Conservation (phyloP, 2,797 vertebrate genomes). For the Parotocinclus haroldoi region DNA sequence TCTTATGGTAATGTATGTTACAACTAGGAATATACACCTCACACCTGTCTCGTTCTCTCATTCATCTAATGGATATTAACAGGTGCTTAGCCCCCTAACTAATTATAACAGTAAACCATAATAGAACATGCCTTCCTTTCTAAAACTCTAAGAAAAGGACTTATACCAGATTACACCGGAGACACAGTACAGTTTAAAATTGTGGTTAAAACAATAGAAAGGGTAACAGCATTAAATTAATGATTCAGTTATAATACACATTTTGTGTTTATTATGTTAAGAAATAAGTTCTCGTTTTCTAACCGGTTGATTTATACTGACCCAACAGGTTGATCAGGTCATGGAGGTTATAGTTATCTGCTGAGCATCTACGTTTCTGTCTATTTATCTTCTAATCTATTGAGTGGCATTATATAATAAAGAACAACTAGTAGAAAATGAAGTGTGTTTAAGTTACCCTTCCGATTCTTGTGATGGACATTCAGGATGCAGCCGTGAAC, state of each 20-base stretch:
- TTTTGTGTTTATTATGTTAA: constrained; percentile 32
- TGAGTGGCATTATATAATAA: neutral
- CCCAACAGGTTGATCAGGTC: constrained; percentile 52
- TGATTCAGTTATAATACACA: neutral
- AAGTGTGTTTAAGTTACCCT: constrained; percentile 37
- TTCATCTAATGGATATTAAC: neutral
- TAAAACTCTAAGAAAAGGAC: neutral
- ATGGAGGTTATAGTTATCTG: constrained; percentile 39
- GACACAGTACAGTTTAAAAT: neutral
- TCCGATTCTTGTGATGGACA: constrained; percentile 30
- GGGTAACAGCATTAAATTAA: neutral
- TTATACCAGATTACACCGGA: no score
- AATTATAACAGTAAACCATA: neutral
- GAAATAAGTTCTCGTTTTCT: constrained; percentile 28
- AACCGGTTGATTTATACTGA: constrained; percentile 43
- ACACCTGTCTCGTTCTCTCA: neutral
- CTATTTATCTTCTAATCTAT: neutral
- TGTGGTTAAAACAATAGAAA: neutral
- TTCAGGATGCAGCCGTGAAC: constrained; percentile 36
- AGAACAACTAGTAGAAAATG: neutral
- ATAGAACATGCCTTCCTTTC: neutral
- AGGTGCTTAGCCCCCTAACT: constrained; percentile 4
- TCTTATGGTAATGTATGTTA: no score
- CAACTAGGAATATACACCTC: neutral
- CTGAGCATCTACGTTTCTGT: constrained; percentile 11